phyloP scores from a whole-genome alignment of 1,140 invertebrate species.

The Drosophila navojoa region DNA sequence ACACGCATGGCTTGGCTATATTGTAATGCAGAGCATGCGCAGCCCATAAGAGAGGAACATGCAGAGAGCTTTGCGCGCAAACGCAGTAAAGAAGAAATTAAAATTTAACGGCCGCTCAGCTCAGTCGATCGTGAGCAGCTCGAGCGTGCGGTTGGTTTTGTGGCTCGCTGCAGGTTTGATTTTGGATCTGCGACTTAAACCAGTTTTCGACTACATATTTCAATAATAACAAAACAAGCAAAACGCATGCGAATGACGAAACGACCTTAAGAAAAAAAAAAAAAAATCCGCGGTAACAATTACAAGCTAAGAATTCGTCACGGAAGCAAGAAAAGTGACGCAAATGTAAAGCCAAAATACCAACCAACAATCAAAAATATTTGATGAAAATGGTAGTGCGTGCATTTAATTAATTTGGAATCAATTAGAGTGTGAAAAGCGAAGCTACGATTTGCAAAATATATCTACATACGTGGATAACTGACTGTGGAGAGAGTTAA shows the following conservation, averaged over 20 bases:
- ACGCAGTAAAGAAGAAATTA: conserved; percentile 9
- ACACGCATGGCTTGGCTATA: conserved; percentile 11
- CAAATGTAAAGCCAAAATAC: conserved; percentile 2
- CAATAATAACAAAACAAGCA: conserved; percentile 48
- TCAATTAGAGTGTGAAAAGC: conserved; percentile 8
- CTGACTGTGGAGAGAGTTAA: not conserved
- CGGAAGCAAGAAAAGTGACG: conserved; percentile 22
- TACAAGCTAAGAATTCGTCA: conserved; percentile 10
- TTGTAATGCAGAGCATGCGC: conserved; percentile 54
- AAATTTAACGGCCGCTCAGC: conserved; percentile 27
- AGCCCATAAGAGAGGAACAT: conserved; percentile 15
- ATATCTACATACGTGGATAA: conserved; percentile 19
- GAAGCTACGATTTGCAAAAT: conserved; percentile 15
- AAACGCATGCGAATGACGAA: conserved; percentile 72
- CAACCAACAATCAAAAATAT: conserved; percentile 17
- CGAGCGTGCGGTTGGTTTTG: conserved; percentile 43
- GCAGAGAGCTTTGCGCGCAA: conserved; percentile 33
- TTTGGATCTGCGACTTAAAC: conserved; percentile 60
- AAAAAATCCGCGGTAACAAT: conserved; percentile 22
- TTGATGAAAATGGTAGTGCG: conserved; percentile 18
- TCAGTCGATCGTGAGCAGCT: conserved; percentile 52
- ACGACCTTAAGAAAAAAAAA: conserved; percentile 63
- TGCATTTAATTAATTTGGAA: not conserved
- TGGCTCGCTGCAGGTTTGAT: conserved; percentile 6
- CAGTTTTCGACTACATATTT: conserved; percentile 58